Conservation (phyloP, 1,140 invertebrate genomes). For the Anastrepha ludens region DNA sequence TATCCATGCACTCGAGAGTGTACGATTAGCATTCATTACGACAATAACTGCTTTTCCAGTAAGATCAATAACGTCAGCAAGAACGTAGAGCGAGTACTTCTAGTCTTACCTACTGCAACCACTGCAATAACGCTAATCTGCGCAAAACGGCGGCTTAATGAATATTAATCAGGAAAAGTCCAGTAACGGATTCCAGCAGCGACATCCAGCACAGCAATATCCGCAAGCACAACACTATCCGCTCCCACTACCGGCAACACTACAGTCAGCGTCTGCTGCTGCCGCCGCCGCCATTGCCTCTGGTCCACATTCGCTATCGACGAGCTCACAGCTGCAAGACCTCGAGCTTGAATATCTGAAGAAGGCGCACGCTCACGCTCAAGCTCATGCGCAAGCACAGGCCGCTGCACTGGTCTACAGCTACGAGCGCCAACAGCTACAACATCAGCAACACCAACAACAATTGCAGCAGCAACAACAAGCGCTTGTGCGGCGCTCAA, state of each 20-base stretch:
- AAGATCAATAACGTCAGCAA: conserved; percentile 8
- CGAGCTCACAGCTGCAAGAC: conserved; percentile 48
- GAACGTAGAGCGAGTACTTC: conserved; percentile 34
- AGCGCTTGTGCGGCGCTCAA: neutral
- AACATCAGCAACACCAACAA: conserved; percentile 59
- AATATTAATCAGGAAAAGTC: conserved; percentile 59
- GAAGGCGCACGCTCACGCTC: conserved; percentile 58
- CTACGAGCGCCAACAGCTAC: conserved; percentile 61
- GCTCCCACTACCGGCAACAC: conserved; percentile 7
- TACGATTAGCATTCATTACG: neutral
- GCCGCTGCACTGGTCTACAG: conserved; percentile 55
- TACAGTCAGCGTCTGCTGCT: conserved; percentile 46
- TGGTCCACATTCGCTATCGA: neutral
- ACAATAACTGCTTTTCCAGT: neutral
- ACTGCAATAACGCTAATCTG: conserved; percentile 22
- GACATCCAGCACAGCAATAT: conserved; percentile 55
- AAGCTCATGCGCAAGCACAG: conserved; percentile 54
- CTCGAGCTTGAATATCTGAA: conserved; percentile 57
- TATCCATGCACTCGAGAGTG: neutral
- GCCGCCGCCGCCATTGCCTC: conserved; percentile 50
- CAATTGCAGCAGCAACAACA: conserved; percentile 42
- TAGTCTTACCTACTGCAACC: conserved; percentile 53
- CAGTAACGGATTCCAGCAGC: conserved; percentile 57
- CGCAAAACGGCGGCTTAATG: conserved; percentile 56
- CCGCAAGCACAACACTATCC: conserved; percentile 27